phyloP scores from a whole-genome alignment of 2,797 vertebrate genomes.

The Acrossocheilus fasciatus region DNA sequence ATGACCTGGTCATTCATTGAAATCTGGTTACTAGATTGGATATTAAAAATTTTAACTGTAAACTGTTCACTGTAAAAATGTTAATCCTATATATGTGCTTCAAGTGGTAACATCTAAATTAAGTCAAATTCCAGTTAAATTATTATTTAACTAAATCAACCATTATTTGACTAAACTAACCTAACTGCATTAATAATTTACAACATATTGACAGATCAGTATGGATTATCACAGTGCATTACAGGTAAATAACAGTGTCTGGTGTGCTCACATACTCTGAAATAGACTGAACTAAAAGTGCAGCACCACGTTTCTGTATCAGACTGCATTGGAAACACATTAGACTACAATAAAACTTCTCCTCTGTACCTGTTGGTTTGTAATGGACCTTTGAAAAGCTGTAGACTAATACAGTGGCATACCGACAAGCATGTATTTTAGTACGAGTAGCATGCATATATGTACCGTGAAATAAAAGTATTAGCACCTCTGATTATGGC shows the following conservation, averaged over 20 bases:
- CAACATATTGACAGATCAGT: background rate
- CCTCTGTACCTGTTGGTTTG: background rate
- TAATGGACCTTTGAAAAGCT: background rate
- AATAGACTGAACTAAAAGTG: conserved; percentile 9
- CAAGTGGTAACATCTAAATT: background rate
- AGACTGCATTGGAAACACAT: conserved; percentile 3
- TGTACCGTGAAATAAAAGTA: conserved; percentile 1
- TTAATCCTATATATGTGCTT: background rate
- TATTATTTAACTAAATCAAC: background rate
- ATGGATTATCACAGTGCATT: background rate
- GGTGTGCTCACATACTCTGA: background rate
- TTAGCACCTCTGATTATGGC: conserved; percentile 19
- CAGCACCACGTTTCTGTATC: background rate
- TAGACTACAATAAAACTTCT: background rate
- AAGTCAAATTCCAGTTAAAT: background rate
- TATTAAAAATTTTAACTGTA: background rate
- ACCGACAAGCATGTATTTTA: background rate
- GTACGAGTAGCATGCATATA: background rate
- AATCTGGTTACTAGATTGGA: background rate
- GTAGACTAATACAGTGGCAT: background rate
- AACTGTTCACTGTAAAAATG: background rate
- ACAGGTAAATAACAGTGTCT: background rate
- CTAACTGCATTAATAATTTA: background rate
- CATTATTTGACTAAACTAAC: background rate
- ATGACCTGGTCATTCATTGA: background rate